Percentiles rank a stretch among this genome's conserved stretches.
phyloP scores from a whole-genome alignment of 2,797 vertebrate genomes.

The Eulemur mongoz region DNA sequence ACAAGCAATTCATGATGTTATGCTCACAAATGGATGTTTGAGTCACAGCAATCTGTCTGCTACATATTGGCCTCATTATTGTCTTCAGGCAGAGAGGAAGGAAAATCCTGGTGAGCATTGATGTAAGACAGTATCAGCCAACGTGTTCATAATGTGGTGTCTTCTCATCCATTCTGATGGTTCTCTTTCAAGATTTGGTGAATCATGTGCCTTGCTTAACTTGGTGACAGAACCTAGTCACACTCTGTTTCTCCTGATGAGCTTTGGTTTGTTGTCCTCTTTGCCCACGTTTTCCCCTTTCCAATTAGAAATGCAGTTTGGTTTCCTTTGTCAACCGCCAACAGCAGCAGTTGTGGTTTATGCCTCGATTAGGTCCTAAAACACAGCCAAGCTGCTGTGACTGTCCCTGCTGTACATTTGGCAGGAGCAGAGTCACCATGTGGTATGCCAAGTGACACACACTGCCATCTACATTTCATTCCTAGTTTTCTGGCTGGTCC shows the following conservation, averaged over 20 bases:
- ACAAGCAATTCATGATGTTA: background rate
- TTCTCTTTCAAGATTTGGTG: background rate
- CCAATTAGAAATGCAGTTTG: background rate
- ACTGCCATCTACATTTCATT: background rate
- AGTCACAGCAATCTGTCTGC: background rate
- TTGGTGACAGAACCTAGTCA: background rate
- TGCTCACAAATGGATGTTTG: background rate
- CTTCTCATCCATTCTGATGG: background rate
- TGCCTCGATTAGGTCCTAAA: conserved; percentile 43
- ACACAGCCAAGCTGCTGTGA: conserved; percentile 33
- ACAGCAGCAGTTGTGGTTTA: conserved; percentile 22
- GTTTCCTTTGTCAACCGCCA: background rate
- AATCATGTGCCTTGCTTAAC: background rate
- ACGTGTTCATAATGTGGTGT: background rate
- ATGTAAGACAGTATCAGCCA: background rate
- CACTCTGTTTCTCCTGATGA: background rate
- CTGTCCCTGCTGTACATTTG: conserved; percentile 31
- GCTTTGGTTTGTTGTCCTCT: background rate
- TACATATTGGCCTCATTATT: background rate
- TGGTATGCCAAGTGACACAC: background rate
- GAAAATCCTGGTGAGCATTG: background rate
- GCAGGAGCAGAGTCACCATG: background rate
- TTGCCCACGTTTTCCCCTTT: background rate
- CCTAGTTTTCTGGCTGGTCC: conserved; percentile 9
- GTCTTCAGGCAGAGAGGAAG: background rate